A percentile compares a stretch with the other conserved stretches of the same genome.
Conservation (phyloP, 2,797 vertebrate species). For the Hephaestus fuliginosus region DNA sequence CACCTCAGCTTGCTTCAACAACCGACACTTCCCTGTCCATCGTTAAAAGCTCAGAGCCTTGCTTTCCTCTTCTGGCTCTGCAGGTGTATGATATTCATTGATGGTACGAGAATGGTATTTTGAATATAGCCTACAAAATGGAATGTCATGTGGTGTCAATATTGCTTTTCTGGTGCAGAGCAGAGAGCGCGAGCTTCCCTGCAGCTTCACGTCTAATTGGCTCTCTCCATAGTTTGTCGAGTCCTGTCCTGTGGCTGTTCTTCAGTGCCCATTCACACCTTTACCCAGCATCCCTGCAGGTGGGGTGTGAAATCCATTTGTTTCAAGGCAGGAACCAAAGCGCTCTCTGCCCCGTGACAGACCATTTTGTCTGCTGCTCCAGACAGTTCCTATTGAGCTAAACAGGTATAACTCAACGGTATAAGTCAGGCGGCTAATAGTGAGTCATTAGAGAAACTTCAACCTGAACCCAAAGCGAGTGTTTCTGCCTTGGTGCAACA, state of each 20-base stretch:
- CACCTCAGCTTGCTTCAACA: slow-evolving; percentile 42
- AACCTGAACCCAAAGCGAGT: slow-evolving; percentile 60
- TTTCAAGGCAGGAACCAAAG: slow-evolving; percentile 78
- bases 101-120: slow-evolving; percentile 58
- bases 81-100: slow-evolving; percentile 34
- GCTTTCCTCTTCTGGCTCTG: slow-evolving; percentile 16
- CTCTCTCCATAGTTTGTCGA: slow-evolving; percentile 59
- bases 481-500: slow-evolving; percentile 56
- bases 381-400: slow-evolving; percentile 75
- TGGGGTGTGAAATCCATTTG: slow-evolving; percentile 83
- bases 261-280: slow-evolving; percentile 80
- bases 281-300: slow-evolving; percentile 70
- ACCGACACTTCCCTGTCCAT: slow-evolving; percentile 47
- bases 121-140: slow-evolving; percentile 65
- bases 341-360: slow-evolving; percentile 65
- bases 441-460: slow-evolving; percentile 74
- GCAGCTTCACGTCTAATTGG: slow-evolving; percentile 74
- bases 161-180: slow-evolving; percentile 52
- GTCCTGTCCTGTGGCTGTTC: slow-evolving; percentile 72
- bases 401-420: slow-evolving; percentile 75
- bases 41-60: slow-evolving; percentile 50
- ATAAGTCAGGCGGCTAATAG: slow-evolving; percentile 75
- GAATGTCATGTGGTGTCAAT: slow-evolving; percentile 55
- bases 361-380: slow-evolving; percentile 69
- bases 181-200: slow-evolving; percentile 55